Evolutionary conservation across 2,888 invertebrate species (phyloP), one percentile per base, ranked within the genome.

Genomic region (Tribolium freemani): DNA sequence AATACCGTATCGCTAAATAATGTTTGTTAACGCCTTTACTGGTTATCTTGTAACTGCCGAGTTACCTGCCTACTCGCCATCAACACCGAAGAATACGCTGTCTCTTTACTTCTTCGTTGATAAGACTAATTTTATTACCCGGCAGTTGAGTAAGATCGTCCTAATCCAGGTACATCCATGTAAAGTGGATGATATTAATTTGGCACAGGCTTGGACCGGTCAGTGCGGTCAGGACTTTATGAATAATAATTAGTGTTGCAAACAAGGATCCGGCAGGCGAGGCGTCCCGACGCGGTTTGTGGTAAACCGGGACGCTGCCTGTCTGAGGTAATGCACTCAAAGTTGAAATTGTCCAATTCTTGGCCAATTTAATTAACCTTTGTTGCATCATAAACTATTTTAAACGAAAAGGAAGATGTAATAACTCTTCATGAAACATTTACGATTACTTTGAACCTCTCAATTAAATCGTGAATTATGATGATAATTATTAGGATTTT

Each of bases 171-270:
- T 79, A 81, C 78, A 82, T 78, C 77, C 79, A 75, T 82, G 83
- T 83, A 81, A 82, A 83, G 81, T 82, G 82, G 82, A 82, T 79
- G 83, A 84, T 85, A 85, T 85, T 85, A 86, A 86, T 86, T 85
- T 84, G 76, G 83, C 82, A 48, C 81, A 83, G 82, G 82, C 80
- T 79, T 79, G 82, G 83, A 83, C 82, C 83, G 84, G 84, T 83
- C 84, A 84, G 80, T 79, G 79, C 80, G 84, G 84, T 83, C 80
- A 81, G 80, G 78, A 81, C 81, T 84, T 84, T 86, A 86, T 86
- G 86, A 86, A 86, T 86, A 86, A 86, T 86, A 86, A 86, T 86
- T 85, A 85, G 84, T 82, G 84, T 84, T 84, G 83, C 84, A 83
- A 85, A 85, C 84, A 85, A 84, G 85, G 84, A 82, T 83, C 82